These are phyloP conservation scores for Myiagra hebetior DNA, from an alignment of 2,113 vertebrate species.

Conservation along the genomic window DNA sequence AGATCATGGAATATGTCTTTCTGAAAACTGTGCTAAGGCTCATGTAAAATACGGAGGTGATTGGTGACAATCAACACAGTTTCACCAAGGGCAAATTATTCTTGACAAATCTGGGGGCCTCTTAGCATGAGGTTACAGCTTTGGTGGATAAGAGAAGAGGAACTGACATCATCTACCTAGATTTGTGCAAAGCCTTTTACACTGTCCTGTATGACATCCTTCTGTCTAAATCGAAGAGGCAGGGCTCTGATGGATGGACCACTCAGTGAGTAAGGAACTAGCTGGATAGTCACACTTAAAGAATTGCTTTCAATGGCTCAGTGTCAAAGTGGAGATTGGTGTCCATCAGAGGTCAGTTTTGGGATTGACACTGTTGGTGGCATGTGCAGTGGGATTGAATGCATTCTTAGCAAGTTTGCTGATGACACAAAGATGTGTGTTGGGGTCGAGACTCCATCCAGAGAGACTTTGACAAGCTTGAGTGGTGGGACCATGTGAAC, in stretches of 20 bases:
- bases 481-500: neutral
- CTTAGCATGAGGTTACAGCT: neutral
- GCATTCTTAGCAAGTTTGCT: neutral
- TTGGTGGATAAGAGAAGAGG: neutral
- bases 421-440: no score
- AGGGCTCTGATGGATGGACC: no score
- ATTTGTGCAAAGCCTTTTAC: neutral
- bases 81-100: neutral
- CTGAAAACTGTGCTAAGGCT: neutral
- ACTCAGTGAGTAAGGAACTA: neutral
- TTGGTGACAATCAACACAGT: neutral
- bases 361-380: neutral
- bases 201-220: neutral
- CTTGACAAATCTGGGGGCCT: neutral
- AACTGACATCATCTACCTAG: neutral
- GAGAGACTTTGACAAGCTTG: neutral
- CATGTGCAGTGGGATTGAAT: neutral
- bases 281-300: neutral
- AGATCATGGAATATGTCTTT: neutral
- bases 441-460: neutral
- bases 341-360: neutral
- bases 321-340: neutral
- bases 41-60: neutral
- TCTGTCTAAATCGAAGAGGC: neutral
- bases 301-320: neutral